Evolutionary conservation across 92 coral and sea anemone species (phyloP), one percentile per base, ranked within the genome.

Genomic region (Meandrina meandrites): DNA sequence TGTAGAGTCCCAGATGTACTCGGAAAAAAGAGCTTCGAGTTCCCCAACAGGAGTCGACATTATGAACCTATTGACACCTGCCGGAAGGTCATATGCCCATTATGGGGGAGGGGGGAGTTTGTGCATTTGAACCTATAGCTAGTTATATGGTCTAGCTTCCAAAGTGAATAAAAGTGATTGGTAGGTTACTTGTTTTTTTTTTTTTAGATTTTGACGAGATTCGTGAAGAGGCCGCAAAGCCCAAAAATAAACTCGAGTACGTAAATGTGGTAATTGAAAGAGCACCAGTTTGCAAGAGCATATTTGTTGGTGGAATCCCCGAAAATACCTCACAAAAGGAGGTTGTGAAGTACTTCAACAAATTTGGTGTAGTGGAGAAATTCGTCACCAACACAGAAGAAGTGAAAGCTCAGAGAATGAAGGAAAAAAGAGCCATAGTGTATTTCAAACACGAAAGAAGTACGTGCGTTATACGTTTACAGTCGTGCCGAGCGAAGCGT

Each of bases 271-370:
- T 84, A 28, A 74, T 84, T 84, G 87, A 84, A 75, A 84, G 87
- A 75, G 87, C 87, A 16, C 87, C 87, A 16, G 80, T 73, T 12
- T 84, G 87, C 73, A 84, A 84, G 57, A 84, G 87, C 81, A 60
- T 84, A 14, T 84, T 54, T 74, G 87, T 84, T 17, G 30, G 80
- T 7, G 87, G 81, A 35, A 53, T 84, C 34, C 42, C 87, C n/a
- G 69, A 57, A 15, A 27, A 75, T 36, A 84, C 87, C 16, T 48
- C 87, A 12, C 32, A 84, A 75, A 81, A 84, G 15, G 47, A 22
- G 18, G 11, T 74, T 1, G 80, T 74, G 24, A 28, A 54, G 54
- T 75, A 84, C 81, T 84, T 84, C 36, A 81, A 84, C 22, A 37
- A 75, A 12, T 37, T 84, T 73, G 87, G 79, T 16, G 36, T 54